Conservation (phyloP, 2,113 vertebrate species). For the Progne subis region DNA sequence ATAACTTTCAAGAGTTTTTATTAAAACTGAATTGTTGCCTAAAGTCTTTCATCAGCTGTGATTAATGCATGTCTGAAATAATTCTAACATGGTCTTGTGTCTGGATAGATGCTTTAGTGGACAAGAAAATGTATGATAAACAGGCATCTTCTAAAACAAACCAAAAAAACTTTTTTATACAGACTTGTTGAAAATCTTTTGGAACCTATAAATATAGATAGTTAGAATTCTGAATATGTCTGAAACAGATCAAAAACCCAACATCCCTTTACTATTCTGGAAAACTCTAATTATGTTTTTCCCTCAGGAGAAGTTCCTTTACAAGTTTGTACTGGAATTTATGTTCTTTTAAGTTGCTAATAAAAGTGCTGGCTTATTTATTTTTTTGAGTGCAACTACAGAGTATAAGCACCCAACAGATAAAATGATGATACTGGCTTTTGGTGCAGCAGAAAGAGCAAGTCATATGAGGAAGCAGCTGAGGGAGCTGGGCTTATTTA, state of each 20-base stretch:
- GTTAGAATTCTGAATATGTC: conserved; percentile 16
- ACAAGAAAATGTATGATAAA: conserved; percentile 39
- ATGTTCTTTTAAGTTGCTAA: conserved; percentile 37
- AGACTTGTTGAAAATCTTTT: conserved; percentile 56
- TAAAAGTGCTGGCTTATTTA: not conserved
- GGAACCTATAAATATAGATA: conserved; percentile 17
- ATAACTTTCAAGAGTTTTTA: conserved; percentile 57
- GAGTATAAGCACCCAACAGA: not conserved
- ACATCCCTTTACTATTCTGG: conserved; percentile 14
- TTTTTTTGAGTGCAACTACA: not conserved
- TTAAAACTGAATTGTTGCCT: conserved; percentile 61
- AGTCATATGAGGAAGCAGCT: not conserved
- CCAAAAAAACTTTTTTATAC: not conserved
- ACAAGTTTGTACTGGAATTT: conserved; percentile 44
- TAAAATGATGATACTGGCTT: not conserved
- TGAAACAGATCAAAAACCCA: not conserved
- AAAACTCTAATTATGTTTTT: conserved; percentile 33
- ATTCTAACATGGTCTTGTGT: conserved; percentile 29
- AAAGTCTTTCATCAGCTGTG: conserved; percentile 55
- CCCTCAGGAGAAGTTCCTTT: conserved; percentile 48
- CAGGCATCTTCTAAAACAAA: conserved; percentile 26
- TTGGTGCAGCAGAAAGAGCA: not conserved
- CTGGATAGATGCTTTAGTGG: conserved; percentile 39
- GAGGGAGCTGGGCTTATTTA: not conserved
- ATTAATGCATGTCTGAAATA: conserved; percentile 52